These are phyloP conservation scores for Sipunculus nudus DNA, from an alignment of 2,888 invertebrate genomes.

Conservation along the genomic window DNA sequence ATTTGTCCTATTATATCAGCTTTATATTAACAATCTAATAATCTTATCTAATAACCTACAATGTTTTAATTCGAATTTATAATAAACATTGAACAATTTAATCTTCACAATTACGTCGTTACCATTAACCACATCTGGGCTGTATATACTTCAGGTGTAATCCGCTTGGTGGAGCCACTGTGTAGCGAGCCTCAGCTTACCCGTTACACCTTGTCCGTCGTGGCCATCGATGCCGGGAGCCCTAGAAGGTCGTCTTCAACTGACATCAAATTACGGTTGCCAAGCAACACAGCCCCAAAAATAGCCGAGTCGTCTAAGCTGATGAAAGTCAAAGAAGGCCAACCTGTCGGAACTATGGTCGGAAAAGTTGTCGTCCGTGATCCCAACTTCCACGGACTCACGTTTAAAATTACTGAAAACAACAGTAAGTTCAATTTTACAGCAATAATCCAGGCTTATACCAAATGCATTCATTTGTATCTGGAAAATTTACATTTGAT, in stretches of 20 bases:
- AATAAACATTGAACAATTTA: too few relatives aligned
- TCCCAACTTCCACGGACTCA: slow-evolving; percentile 18
- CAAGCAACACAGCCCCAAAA: slow-evolving; percentile 30
- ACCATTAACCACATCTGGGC: too few relatives aligned
- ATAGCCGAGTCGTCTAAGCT: slow-evolving; percentile 6
- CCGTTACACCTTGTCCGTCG: slow-evolving; percentile 25
- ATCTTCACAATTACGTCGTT: too few relatives aligned
- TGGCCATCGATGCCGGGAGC: slow-evolving; percentile 34
- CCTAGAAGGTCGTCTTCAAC: slow-evolving; percentile 21
- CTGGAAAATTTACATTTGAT: too few relatives aligned
- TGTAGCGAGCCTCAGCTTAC: slow-evolving; percentile 26
- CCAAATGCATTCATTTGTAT: too few relatives aligned
- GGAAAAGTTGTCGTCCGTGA: slow-evolving; percentile 26
- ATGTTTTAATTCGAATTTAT: too few relatives aligned
- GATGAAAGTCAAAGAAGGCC: slow-evolving; percentile 23
- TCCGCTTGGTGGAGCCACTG: slow-evolving; percentile 27
- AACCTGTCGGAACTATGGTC: slow-evolving; percentile 14
- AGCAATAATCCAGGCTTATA: too few relatives aligned
- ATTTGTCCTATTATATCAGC: too few relatives aligned
- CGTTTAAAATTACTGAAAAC: too few relatives aligned
- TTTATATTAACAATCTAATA: too few relatives aligned
- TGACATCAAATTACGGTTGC: slow-evolving; percentile 28
- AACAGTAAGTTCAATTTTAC: too few relatives aligned
- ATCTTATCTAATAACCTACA: too few relatives aligned
- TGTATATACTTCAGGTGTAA: slow-evolving; percentile 31